Evolutionary conservation across 1,140 invertebrate genomes (phyloP).

Genomic region (Adelges cooleyi): DNA sequence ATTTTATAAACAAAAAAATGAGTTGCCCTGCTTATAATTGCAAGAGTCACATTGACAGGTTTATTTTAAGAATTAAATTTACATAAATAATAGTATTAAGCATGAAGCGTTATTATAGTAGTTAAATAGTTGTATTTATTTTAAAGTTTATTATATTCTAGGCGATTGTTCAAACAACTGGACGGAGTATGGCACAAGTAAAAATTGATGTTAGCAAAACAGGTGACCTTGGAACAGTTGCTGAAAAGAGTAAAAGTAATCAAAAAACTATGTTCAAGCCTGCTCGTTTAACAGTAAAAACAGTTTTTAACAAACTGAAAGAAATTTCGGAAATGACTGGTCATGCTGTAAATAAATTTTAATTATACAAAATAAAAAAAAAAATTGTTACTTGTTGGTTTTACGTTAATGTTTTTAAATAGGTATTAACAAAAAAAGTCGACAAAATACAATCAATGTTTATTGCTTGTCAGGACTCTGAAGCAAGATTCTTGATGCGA

Average conservation of each 20-base stretch:
- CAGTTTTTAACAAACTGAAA: slow-evolving; percentile 75
- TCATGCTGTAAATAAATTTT: slow-evolving; percentile 36
- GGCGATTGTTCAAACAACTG: slow-evolving; percentile 85
- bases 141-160: slow-evolving; percentile 17
- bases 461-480: slow-evolving; percentile 79
- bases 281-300: slow-evolving; percentile 50
- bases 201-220: slow-evolving; percentile 64
- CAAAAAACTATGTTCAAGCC: slow-evolving; percentile 81
- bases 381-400: slow-evolving; percentile 2
- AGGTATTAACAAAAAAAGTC: slow-evolving; percentile 77
- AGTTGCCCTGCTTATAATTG: no score
- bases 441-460: slow-evolving; percentile 85
- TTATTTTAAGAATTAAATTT: no score
- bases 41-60: no score
- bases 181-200: slow-evolving; percentile 72
- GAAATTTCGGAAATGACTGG: slow-evolving; percentile 85
- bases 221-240: slow-evolving; percentile 88
- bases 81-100: no score
- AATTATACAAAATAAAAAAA: neutral
- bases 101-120: no score
- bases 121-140: no score
- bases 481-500: slow-evolving; percentile 86
- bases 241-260: slow-evolving; percentile 75
- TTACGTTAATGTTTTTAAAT: slow-evolving; percentile 34
- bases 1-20: no score